Base-by-base conservation (phyloP, 2,888 invertebrate species). In the Acanthosepion lycidas region DNA sequence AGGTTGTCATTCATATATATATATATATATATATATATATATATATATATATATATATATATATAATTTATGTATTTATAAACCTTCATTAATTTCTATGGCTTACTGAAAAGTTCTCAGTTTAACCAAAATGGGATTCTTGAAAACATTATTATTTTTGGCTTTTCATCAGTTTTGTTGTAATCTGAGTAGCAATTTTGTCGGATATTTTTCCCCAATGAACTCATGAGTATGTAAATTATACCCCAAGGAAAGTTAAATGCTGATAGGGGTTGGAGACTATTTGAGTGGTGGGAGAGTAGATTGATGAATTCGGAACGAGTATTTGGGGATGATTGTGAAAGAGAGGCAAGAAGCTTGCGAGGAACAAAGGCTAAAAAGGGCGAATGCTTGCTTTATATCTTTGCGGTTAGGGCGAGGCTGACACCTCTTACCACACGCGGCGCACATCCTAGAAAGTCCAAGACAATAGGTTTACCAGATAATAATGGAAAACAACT, bases 401-500 rank as follows among this genome's bases (percentile, higher is more conserved):
- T 33, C 33, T 15, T 78, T 33, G 18, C 78, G 78, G n/a, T 78
- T 0, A 78, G 78, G 78, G 78, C 15, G 78, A 78, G 78, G 78
- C 78, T 78, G 78, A 78, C 78, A 78, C 78, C 33, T 78, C 78
- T 78, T 33, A 78, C 78, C 78, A n/a, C 78, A 78, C 78, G 78
- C 78, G 78, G 78, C 33, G 78, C 78, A 78, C 33, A 78, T 78
- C 78, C 78, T n/a, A n/a, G n/a, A 78, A 33, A 78, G 78, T 78
- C 78, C n/a, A 78, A 78, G 78, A 78, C 78, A 78, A 78, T 78
- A 78, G 78, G n/a, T 78, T 78, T 78, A 78, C 78, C 78, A 33
- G 20, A 64, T 26, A 64, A 64, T 78, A 78, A 78, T n/a, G 78
- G 78, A 78, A 42, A 15, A n/a, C 12, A 78, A 33, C 78, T 78